Evolutionary conservation across 2,113 vertebrate genomes (phyloP).

Genomic region (Leucopsar rothschildi): DNA sequence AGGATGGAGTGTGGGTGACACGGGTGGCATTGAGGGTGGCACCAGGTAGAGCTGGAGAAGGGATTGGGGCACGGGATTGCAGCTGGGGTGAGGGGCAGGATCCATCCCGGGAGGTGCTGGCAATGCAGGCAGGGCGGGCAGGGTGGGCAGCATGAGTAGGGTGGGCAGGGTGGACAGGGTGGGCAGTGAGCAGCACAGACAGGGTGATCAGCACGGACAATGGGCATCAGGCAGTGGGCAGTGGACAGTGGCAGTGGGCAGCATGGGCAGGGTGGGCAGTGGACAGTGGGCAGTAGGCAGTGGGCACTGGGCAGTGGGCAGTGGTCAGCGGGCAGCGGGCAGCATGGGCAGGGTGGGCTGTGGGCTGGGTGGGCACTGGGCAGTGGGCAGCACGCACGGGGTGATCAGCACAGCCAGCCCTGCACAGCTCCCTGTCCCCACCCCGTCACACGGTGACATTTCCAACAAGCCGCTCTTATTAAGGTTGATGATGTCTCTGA

Average conservation of each 20-base stretch:
- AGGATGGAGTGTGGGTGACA: too few species aligned
- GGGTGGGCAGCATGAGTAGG: accelerated
- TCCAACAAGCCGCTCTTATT: background rate
- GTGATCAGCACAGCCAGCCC: background rate
- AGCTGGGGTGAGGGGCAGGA: accelerated
- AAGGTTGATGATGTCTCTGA: slow-evolving; percentile 44
- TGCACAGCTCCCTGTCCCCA: background rate
- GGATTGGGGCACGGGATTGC: accelerated
- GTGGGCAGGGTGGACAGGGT: too few species aligned
- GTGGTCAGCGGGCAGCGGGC: background rate
- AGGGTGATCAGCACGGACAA: too few species aligned
- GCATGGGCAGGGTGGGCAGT: background rate
- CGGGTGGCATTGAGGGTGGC: accelerated
- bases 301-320: background rate
- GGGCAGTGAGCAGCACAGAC: background rate
- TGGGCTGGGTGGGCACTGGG: background rate
- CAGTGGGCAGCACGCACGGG: background rate
- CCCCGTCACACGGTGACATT: background rate
- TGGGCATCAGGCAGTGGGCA: too few species aligned
- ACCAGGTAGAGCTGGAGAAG: accelerated
- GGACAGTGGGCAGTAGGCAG: background rate
- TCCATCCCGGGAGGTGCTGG: background rate
- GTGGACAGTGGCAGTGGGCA: too few species aligned
- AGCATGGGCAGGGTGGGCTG: too few species aligned
- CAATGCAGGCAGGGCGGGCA: accelerated